Evolutionary conservation across 1,140 invertebrate genomes (phyloP), one percentile per base, ranked within the genome.

Genomic region (Adelges cooleyi): DNA sequence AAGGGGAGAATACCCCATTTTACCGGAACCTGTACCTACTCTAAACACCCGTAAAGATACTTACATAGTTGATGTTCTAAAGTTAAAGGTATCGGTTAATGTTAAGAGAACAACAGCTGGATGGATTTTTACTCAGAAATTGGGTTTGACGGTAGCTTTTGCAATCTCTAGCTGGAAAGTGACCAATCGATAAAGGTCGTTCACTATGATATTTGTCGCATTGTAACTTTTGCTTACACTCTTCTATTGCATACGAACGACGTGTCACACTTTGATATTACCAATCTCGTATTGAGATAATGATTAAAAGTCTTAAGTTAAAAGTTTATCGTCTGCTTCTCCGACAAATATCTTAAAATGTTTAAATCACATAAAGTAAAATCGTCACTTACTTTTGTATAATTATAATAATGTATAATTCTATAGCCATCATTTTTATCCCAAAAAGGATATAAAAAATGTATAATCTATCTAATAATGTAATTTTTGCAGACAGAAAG

Each of bases 61-160:
- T n/a, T n/a, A n/a, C n/a, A n/a, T n/a, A 23, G 52, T 8, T 23
- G 52, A 54, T 54, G 33, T 22, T 18, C 13, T 40, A 38, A 40
- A 54, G 42, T 38, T 54, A 22, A 54, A 22, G 38, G 36, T 40
- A 54, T 54, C 20, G 52, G 52, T 54, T 54, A 54, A 54, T 22
- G 52, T 40, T 54, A 54, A 54, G 52, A 22, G 33, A 54, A 40
- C 52, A 54, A 54, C 42, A 42, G 52, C 36, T 23, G 52, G 52
- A 40, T 54, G 42, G 23, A 54, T 54, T 54, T 38, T 38, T 18
- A 29, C 36, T 13, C 20, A n/a, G 5, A 54, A 18, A 38, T 54
- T 36, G 20, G 25, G 33, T 54, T 22, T 38, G 52, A 54, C 20
- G 33, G 33, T 22, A 54, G 13, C n/a, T n/a, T n/a, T n/a, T n/a